A percentile compares a stretch with the other conserved stretches of the same genome.
Conservation (phyloP, 2,888 invertebrate species). For the Drosophila maculinotata region DNA sequence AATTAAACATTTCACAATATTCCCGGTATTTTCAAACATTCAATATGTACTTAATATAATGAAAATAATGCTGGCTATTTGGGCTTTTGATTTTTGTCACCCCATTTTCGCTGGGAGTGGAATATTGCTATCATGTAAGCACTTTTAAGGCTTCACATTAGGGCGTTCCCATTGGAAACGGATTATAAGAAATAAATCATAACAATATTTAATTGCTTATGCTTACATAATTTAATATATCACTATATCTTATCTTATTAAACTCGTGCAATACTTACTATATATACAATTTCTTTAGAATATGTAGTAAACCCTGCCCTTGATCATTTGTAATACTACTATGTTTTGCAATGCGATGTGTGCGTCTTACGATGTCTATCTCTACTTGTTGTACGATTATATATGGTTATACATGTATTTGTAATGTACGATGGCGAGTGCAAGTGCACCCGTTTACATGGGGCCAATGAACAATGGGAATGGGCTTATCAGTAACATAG, state of each 20-base stretch:
- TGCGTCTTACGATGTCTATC: no score
- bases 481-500: constrained; percentile 55
- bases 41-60: not conserved
- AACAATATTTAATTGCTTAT: not conserved
- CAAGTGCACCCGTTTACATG: constrained; percentile 56
- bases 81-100: no score
- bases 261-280: no score
- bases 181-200: no score
- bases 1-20: constrained; percentile 6
- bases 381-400: not conserved
- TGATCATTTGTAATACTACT: not conserved
- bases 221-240: not conserved
- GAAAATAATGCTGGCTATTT: no score
- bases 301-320: not conserved
- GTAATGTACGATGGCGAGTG: constrained; percentile 46
- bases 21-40: not conserved
- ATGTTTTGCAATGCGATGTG: no score
- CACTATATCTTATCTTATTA: not conserved
- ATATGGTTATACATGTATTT: not conserved
- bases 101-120: no score
- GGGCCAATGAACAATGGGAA: constrained; percentile 60
- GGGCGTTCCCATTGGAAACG: no score
- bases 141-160: no score
- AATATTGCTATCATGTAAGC: no score
- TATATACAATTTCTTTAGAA: no score